Conservation (phyloP, 2,113 vertebrate species). For the Nyctereutes procyonoides region DNA sequence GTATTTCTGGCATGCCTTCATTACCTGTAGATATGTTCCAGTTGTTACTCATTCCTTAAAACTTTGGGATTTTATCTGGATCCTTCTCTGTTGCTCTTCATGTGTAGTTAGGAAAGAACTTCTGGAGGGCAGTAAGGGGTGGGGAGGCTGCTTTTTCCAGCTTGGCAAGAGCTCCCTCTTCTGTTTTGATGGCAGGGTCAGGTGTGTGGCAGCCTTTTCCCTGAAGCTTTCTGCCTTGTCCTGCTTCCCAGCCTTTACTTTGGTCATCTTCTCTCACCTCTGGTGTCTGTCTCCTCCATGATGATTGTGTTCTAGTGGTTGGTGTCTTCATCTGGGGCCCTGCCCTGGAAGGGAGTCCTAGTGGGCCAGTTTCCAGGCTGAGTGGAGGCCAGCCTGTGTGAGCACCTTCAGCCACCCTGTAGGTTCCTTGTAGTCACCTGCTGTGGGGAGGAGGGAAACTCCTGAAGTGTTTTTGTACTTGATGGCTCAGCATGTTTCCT, state of each 20-base stretch:
- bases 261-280: background rate
- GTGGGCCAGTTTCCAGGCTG: background rate
- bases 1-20: background rate
- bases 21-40: background rate
- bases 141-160: background rate
- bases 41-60: background rate
- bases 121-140: background rate
- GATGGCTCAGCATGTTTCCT: background rate
- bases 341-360: background rate
- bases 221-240: background rate
- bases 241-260: too few relatives aligned
- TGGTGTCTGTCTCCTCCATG: background rate
- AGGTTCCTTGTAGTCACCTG: too few relatives aligned
- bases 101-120: background rate
- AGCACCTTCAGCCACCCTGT: too few relatives aligned
- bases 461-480: background rate
- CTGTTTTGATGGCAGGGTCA: fast-evolving
- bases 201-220: background rate
- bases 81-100: background rate
- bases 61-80: background rate
- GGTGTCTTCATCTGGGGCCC: fast-evolving
- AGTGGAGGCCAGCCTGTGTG: background rate
- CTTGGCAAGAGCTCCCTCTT: background rate
- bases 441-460: background rate
- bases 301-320: background rate